A percentile compares a stretch with the other conserved stretches of the same genome.
These are phyloP conservation scores for Saccopteryx leptura DNA, from an alignment of 2,113 vertebrate genomes.

Conservation along the genomic window DNA sequence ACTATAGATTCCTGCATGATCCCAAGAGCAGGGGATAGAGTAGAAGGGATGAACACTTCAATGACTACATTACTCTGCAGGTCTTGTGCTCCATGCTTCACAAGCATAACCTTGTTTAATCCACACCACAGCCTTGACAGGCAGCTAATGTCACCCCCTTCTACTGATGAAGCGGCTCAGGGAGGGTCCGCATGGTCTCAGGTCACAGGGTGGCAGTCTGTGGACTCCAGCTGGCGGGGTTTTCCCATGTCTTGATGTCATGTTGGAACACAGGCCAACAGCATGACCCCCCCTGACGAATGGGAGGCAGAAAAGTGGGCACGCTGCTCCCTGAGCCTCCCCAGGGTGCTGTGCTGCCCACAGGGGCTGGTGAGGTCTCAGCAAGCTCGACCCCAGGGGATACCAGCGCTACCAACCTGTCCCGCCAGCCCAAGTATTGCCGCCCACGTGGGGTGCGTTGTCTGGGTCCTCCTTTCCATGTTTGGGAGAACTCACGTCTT, in stretches of 20 bases:
- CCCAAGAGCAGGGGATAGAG: slow-evolving; percentile 15
- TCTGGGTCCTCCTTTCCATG: slow-evolving; percentile 94
- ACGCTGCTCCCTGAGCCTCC: not conserved
- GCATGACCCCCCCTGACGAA: not conserved
- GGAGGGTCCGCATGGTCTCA: not conserved
- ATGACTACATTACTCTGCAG: not conserved
- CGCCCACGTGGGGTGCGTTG: slow-evolving; percentile 95
- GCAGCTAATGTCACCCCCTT: not conserved
- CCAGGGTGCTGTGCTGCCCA: not conserved
- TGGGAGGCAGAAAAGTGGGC: not conserved
- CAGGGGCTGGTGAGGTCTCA: rapidly evolving
- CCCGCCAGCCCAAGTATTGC: slow-evolving; percentile 98
- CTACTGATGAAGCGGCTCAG: not conserved
- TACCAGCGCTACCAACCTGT: slow-evolving; percentile 90
- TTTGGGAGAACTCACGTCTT: slow-evolving; percentile 96
- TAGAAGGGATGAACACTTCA: slow-evolving; percentile 18
- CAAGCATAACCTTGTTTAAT: not conserved
- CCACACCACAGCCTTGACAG: not conserved
- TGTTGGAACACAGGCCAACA: not conserved
- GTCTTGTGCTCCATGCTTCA: not conserved
- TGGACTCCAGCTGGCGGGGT: not conserved
- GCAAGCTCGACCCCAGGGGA: not conserved
- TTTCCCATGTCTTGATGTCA: not conserved
- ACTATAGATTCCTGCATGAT: not conserved
- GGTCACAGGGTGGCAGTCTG: not conserved